These are phyloP conservation scores for Polypedilum vanderplanki DNA, from an alignment of 1,140 invertebrate species.

Conservation along the genomic window DNA sequence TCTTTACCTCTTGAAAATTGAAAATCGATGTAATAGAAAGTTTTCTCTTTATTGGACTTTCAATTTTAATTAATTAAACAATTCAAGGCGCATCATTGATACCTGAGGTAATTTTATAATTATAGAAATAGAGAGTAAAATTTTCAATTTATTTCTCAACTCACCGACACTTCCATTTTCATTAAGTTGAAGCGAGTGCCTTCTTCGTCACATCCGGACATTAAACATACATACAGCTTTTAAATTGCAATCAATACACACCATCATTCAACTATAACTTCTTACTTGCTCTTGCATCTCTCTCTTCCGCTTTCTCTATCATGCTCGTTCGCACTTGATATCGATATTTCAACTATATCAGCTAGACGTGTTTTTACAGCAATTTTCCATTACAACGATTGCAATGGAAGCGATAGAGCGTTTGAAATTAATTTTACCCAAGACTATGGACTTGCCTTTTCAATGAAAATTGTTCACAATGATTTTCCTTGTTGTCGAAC, in stretches of 20 bases:
- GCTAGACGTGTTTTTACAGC: constrained; percentile 7
- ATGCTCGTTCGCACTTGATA: no score
- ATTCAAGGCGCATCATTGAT: background rate
- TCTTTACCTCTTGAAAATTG: no score
- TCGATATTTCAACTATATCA: background rate
- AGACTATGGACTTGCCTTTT: background rate
- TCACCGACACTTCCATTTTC: background rate
- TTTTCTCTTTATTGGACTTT: no score
- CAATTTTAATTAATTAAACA: background rate
- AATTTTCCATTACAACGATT: constrained; percentile 18
- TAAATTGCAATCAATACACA: constrained; percentile 14
- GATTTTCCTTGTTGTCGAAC: background rate
- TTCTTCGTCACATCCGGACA: background rate
- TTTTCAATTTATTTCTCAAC: constrained; percentile 7
- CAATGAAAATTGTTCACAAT: background rate
- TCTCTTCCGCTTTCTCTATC: no score
- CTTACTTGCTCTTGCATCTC: background rate
- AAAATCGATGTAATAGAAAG: no score
- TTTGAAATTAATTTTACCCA: constrained; percentile 5
- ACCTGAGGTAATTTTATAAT: constrained; percentile 1
- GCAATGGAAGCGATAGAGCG: constrained; percentile 3
- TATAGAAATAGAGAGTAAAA: background rate
- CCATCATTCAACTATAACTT: background rate
- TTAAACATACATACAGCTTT: background rate
- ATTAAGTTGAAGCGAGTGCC: background rate